Evolutionary conservation across 2,113 vertebrate genomes (phyloP).

Genomic region (Rhinogobius similis): DNA sequence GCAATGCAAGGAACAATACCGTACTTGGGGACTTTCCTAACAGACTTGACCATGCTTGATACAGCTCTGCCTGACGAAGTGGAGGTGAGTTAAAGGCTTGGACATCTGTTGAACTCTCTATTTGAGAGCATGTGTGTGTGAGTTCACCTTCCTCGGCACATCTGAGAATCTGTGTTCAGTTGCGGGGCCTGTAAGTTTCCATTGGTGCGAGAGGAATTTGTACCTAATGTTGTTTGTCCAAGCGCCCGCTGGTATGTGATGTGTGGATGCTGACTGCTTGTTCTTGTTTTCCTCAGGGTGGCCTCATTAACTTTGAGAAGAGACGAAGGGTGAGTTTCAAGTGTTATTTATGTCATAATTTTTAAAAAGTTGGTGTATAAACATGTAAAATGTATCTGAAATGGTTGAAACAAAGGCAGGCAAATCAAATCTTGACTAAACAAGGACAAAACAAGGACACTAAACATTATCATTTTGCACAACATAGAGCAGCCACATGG

Average conservation of each 20-base stretch:
- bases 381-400: too few species aligned
- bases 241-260: slow-evolving; percentile 41
- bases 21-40: slow-evolving; percentile 92
- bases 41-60: slow-evolving; percentile 92
- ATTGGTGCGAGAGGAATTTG: slow-evolving; percentile 49
- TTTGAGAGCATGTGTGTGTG: slow-evolving; percentile 26
- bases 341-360: neutral
- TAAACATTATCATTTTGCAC: neutral
- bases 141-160: slow-evolving; percentile 27
- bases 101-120: slow-evolving; percentile 35
- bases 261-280: slow-evolving; percentile 41
- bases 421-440: too few species aligned
- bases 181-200: slow-evolving; percentile 30
- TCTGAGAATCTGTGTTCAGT: slow-evolving; percentile 33
- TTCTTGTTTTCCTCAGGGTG: slow-evolving; percentile 79
- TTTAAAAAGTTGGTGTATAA: neutral
- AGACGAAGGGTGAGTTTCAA: slow-evolving; percentile 84
- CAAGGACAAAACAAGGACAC: too few species aligned
- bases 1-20: slow-evolving; percentile 95
- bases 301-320: slow-evolving; percentile 96
- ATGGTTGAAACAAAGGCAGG: too few species aligned
- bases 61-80: slow-evolving; percentile 88
- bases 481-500: neutral
- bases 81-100: slow-evolving; percentile 75
- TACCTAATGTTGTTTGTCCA: slow-evolving; percentile 51